A percentile compares a stretch with the other conserved stretches of the same genome.
Conservation (phyloP, 2,113 vertebrate genomes). For the Phoxinus phoxinus region DNA sequence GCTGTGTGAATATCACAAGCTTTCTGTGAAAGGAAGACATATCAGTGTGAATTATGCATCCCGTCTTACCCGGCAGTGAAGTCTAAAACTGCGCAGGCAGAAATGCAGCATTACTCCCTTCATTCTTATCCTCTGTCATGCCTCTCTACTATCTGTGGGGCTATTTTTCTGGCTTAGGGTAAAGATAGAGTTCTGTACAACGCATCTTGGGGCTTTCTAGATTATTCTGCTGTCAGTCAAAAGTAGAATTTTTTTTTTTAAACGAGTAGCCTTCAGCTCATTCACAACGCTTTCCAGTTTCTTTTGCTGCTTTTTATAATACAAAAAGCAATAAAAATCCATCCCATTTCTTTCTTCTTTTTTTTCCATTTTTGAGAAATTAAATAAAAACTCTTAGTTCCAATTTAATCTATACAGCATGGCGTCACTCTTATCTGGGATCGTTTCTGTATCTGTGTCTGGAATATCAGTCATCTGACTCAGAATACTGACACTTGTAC, state of each 20-base stretch:
- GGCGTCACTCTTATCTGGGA: conserved; percentile 45
- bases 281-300: conserved; percentile 51
- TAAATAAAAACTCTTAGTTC: not conserved
- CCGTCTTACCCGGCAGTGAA: conserved; percentile 4
- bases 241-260: conserved; percentile 21
- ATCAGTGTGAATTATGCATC: conserved; percentile 41
- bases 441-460: conserved; percentile 46
- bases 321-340: not conserved
- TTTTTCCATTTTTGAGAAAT: not conserved
- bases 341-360: not conserved
- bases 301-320: not conserved
- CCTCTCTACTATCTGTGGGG: conserved; percentile 28
- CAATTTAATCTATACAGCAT: conserved; percentile 29
- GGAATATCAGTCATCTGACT: conserved; percentile 45
- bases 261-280: not conserved
- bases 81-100: not conserved
- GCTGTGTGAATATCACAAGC: conserved; percentile 43
- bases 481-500: conserved; percentile 30
- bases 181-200: conserved; percentile 44
- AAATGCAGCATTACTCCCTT: conserved; percentile 19
- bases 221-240: conserved; percentile 56
- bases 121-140: conserved; percentile 34
- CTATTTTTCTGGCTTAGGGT: conserved; percentile 38
- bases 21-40: conserved; percentile 37
- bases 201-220: conserved; percentile 50